Evolutionary conservation across 2,797 vertebrate genomes (phyloP), one percentile per base, ranked within the genome.

Genomic region (Spatula clypeata): DNA sequence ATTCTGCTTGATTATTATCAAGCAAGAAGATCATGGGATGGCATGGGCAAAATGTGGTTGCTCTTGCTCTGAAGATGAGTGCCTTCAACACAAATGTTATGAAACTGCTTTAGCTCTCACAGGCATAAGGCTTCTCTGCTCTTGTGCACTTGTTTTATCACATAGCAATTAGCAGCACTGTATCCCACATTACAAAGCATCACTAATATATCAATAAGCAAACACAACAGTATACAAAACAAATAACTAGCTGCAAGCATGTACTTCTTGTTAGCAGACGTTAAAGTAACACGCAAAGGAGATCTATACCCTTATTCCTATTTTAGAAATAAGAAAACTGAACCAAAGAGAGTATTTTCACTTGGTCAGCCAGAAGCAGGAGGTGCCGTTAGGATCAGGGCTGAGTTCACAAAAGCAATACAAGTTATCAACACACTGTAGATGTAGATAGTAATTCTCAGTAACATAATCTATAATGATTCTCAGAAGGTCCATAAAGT

Each of bases 101-200:
- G 5, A 73, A 60, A n/a, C 21, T 49, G 57, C 34, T 83, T 47
- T 2, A 88, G 65, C 45, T 80, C 14, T 29, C 42, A 34, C n/a
- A 58, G 54, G 13, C 70, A 31, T 54, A 62, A 16, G 47, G 36
- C 9, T 53, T 23, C 38, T 12, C n/a, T 20, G 44, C 38, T 55
- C 74, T 54, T 23, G 0, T 0, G 0, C 6, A 27, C 11, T 51
- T 24, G 20, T 44, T 45, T 17, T 21, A 24, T 11, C 3, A 3
- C 5, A 7, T 36, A 90, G 61, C 14, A 74, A 40, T 11, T 55
- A 57, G 38, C 38, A 53, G 45, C 20, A 29, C 26, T 5, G 2
- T 0, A 55, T 26, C 32, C 44, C 58, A 32, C 53, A 19, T 1
- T 29, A 34, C 38, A 67, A 55, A 76, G 72, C 34, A 47, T 27